These are phyloP conservation scores for Orgyia antiqua DNA, from an alignment of 2,888 invertebrate species.

Conservation along the genomic window DNA sequence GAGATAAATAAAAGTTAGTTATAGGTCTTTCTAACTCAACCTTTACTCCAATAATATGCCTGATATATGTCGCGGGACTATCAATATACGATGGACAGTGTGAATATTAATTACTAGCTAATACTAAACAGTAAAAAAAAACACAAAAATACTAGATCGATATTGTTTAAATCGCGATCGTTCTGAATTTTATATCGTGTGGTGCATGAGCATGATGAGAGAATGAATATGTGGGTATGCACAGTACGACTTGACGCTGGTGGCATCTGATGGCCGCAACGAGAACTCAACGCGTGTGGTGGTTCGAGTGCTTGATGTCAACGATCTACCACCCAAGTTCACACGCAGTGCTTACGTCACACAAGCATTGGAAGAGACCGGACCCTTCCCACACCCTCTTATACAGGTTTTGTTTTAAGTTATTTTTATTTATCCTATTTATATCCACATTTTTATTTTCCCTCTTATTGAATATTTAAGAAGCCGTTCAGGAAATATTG, in stretches of 20 bases:
- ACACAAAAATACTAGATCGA: too few species aligned
- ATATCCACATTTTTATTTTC: neutral
- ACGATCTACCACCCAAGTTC: conserved; percentile 92
- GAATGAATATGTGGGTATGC: conserved; percentile 60
- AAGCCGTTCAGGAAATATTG: too few species aligned
- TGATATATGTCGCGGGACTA: too few species aligned
- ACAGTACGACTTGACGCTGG: conserved; percentile 92
- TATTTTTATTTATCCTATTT: conserved; percentile 22
- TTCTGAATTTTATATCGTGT: too few species aligned
- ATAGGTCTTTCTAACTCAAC: too few species aligned
- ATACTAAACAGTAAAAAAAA: too few species aligned
- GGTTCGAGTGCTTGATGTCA: conserved; percentile 90
- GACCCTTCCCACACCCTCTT: conserved; percentile 83
- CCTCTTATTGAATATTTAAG: neutral
- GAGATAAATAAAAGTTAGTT: too few species aligned
- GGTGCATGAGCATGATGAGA: conserved; percentile 71
- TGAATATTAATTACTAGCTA: too few species aligned
- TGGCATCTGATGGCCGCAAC: conserved; percentile 93
- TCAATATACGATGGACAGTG: too few species aligned
- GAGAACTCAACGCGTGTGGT: conserved; percentile 91
- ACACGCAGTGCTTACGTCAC: conserved; percentile 84
- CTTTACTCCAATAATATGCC: too few species aligned
- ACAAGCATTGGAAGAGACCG: conserved; percentile 86
- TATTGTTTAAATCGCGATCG: too few species aligned
- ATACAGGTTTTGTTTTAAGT: conserved; percentile 81